These are phyloP conservation scores for Candidula unifasciata DNA, from an alignment of 2,888 invertebrate genomes.

Conservation along the genomic window DNA sequence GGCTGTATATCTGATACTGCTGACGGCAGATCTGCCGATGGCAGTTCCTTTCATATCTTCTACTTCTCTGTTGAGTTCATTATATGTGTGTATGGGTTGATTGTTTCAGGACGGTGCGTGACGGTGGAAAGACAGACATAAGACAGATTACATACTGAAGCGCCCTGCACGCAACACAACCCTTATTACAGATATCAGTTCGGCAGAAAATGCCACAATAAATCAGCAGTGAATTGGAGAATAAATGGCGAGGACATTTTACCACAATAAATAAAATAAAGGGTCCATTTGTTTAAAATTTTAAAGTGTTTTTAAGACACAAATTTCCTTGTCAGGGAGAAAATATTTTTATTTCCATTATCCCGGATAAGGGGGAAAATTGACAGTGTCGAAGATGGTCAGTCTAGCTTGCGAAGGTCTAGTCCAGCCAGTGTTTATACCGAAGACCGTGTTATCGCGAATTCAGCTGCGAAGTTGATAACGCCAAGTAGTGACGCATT, in stretches of 20 bases:
- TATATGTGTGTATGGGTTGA: no score
- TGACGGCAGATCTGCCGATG: no score
- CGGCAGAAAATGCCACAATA: background rate
- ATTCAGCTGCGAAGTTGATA: conserved; percentile 14
- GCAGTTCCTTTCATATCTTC: no score
- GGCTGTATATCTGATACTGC: no score
- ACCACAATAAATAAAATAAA: no score
- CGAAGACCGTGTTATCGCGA: conserved; percentile 19
- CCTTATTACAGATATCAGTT: background rate
- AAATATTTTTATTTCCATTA: background rate
- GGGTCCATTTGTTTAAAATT: no score
- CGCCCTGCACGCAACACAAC: no score
- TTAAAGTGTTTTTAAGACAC: background rate
- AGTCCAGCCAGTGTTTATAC: background rate
- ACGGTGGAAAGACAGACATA: no score
- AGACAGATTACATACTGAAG: no score
- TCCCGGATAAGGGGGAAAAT: background rate
- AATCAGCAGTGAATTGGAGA: background rate
- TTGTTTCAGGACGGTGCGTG: no score
- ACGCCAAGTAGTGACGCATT: conserved; percentile 30
- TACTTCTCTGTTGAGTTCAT: no score
- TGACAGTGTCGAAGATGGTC: background rate
- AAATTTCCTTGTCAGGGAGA: background rate
- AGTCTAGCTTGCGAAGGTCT: no score
- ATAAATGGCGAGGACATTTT: background rate